Evolutionary conservation across 1,140 invertebrate genomes (phyloP).

Genomic region (Diabrotica undecimpunctata): DNA sequence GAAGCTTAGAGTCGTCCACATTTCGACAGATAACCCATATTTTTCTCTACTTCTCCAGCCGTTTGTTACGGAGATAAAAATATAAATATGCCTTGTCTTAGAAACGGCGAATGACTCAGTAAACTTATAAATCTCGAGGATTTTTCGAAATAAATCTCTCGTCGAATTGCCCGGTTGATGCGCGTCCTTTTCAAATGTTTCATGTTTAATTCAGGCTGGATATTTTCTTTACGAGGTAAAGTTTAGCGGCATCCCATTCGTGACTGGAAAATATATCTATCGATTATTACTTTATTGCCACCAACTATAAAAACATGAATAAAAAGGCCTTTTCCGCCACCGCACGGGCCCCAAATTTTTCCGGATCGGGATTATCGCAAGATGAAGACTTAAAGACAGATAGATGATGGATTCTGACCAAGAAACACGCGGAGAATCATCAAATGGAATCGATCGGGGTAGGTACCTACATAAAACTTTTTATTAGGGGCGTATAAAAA

Average conservation of each 20-base stretch:
- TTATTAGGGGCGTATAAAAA: too few relatives aligned
- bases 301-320: conserved; percentile 32
- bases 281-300: conserved; percentile 39
- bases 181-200: conserved; percentile 26
- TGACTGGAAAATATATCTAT: conserved; percentile 37
- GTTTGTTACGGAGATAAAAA: conserved; percentile 37
- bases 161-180: conserved; percentile 27
- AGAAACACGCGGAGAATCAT: background rate
- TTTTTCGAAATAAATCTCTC: conserved; percentile 33
- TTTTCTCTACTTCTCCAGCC: conserved; percentile 30
- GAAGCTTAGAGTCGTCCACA: conserved; percentile 30
- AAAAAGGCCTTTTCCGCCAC: conserved; percentile 20
- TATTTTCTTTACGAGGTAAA: conserved; percentile 38
- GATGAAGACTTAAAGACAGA: conserved; percentile 2
- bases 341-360: background rate
- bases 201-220: conserved; percentile 41
- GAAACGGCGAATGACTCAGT: conserved; percentile 27
- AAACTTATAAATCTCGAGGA: conserved; percentile 35
- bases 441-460: background rate
- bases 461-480: too few relatives aligned
- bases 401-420: conserved; percentile 2
- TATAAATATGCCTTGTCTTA: conserved; percentile 38
- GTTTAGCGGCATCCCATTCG: conserved; percentile 27
- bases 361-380: background rate
- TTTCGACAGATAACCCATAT: conserved; percentile 36